Evolutionary conservation across 1,140 invertebrate species (phyloP).

Genomic region (Streblospio benedicti): DNA sequence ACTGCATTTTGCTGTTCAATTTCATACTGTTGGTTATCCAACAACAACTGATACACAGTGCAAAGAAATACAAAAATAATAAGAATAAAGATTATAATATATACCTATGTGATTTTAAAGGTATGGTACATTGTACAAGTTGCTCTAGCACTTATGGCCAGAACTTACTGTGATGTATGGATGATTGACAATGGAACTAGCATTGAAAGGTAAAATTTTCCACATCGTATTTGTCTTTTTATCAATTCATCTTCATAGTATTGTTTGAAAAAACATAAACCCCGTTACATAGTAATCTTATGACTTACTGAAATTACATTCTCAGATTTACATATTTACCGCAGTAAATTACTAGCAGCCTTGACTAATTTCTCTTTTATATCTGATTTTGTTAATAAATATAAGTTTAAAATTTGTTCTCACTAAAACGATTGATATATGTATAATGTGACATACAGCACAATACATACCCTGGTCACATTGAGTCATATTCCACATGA

Average conservation of each 20-base stretch:
- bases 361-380: background rate
- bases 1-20: too few relatives aligned
- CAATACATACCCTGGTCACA: background rate
- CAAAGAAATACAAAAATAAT: too few relatives aligned
- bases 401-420: background rate
- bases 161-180: slow-evolving; percentile 93
- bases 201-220: slow-evolving; percentile 70
- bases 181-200: slow-evolving; percentile 87
- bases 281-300: too few relatives aligned
- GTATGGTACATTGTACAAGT: slow-evolving; percentile 71
- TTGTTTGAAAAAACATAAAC: too few relatives aligned
- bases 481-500: background rate
- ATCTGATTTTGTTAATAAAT: background rate
- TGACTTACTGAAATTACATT: too few relatives aligned
- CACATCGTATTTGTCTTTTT: slow-evolving; percentile 8
- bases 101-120: too few relatives aligned
- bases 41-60: too few relatives aligned
- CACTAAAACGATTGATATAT: background rate
- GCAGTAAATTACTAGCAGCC: background rate
- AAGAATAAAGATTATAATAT: too few relatives aligned
- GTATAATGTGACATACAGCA: background rate
- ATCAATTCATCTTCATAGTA: background rate
- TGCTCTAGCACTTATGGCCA: slow-evolving; percentile 67
- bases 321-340: too few relatives aligned
- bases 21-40: too few relatives aligned